Evolutionary conservation across 2,888 invertebrate species (phyloP).

Genomic region (Epistrophe grossulariae): DNA sequence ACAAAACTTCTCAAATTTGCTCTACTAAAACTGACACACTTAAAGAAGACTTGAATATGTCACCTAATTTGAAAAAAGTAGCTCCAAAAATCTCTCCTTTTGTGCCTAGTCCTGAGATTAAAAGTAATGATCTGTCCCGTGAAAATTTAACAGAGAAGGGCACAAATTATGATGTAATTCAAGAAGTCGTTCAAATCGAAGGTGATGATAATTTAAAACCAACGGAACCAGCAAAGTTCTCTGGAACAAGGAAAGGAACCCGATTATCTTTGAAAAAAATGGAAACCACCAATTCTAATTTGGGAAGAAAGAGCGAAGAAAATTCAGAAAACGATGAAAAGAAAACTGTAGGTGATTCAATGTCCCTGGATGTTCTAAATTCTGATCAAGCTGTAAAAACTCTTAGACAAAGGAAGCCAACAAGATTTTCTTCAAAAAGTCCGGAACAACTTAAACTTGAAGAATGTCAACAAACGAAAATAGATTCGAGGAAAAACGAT

Average conservation of each 20-base stretch:
- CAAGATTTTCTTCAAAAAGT: constrained; percentile 5
- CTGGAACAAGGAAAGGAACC: constrained; percentile 1
- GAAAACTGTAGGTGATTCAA: not conserved
- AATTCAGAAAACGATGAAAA: not conserved
- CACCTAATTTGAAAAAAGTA: not conserved
- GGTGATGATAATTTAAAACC: not conserved
- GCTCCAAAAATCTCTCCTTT: not conserved
- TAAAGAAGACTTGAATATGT: not conserved
- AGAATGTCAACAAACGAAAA: not conserved
- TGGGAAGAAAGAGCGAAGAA: not conserved
- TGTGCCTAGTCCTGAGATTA: not conserved
- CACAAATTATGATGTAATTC: not conserved
- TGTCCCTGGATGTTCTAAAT: not conserved
- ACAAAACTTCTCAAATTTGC: not conserved
- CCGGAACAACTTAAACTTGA: not conserved
- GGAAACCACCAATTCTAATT: not conserved
- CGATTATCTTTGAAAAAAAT: not conserved
- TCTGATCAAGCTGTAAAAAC: not conserved
- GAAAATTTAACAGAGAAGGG: not conserved
- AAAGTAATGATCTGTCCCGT: not conserved
- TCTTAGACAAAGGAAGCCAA: constrained; percentile 11
- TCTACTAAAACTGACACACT: not conserved
- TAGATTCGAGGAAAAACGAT: not conserved
- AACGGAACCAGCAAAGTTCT: not conserved
- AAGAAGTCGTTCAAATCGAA: not conserved